Percentiles rank a stretch among this genome's conserved stretches.
These are phyloP conservation scores for Sphenopsis melanotis DNA, from an alignment of 2,797 vertebrate species.

Conservation along the genomic window DNA sequence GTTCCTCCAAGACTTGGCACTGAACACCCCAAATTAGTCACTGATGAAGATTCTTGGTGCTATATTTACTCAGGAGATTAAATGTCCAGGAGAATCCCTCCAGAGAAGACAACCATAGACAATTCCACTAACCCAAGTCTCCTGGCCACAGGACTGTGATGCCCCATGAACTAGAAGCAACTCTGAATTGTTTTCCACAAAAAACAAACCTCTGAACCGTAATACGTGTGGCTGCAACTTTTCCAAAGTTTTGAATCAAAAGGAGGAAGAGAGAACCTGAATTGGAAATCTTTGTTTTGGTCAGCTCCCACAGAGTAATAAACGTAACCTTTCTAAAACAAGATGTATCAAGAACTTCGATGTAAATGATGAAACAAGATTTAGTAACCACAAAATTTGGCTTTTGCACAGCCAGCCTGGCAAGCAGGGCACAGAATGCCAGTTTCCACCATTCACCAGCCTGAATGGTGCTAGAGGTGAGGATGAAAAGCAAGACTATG, in stretches of 20 bases:
- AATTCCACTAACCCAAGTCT: not conserved
- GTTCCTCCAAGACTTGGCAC: not conserved
- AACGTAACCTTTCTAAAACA: not conserved
- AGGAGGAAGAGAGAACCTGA: not conserved
- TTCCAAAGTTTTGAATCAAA: not conserved
- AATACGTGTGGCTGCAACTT: fast-evolving
- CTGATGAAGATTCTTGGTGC: not conserved
- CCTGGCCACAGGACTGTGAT: not conserved
- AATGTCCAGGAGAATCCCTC: not conserved
- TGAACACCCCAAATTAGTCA: not conserved
- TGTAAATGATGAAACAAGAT: not conserved
- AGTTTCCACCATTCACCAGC: not conserved
- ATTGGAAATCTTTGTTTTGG: not conserved
- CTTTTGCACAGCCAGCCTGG: not conserved
- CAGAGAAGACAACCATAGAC: not conserved
- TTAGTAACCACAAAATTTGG: not conserved
- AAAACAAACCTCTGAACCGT: not conserved
- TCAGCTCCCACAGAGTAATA: not conserved
- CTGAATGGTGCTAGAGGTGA: not conserved
- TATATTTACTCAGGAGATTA: not conserved
- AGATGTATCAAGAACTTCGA: not conserved
- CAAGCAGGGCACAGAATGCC: not conserved
- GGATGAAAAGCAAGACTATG: not conserved
- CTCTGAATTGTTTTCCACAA: not conserved
- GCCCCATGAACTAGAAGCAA: not conserved